Base-by-base conservation (phyloP, 2,888 invertebrate genomes). In the Cyclophora punctaria region DNA sequence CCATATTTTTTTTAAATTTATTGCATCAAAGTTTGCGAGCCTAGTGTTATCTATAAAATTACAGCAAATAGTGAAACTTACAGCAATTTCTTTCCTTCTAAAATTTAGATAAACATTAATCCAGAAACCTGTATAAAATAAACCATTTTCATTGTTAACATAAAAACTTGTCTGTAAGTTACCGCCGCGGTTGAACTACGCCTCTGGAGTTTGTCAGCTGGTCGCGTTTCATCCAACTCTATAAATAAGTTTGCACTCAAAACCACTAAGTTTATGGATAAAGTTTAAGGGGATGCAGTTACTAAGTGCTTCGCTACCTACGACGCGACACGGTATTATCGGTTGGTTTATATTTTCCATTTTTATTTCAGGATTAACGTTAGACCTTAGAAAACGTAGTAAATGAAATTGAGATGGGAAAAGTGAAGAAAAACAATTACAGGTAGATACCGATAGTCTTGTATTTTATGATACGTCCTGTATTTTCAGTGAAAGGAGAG, bases 81-180 rank as follows among this genome's bases (percentile, higher is more conserved):
- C n/a, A n/a, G n/a, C n/a, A n/a, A n/a, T n/a, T n/a, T n/a, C n/a
- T n/a, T n/a, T n/a, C n/a, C n/a, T n/a, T n/a, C n/a, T 20, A 20
- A 20, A 20, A 20, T 2, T 20, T 1, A 1, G 20, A 2, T 20
- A 20, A 20, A 20, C 20, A 20, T 20, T 20, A 20, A 20, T 20
- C 20, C 20, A 40, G 35, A 20, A 33, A 46, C 2, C 20, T 41
- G 20, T 37, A 37, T 5, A 5, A 37, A 37, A 37, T 5, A 37
- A 37, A 37, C 37, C 37, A 37, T 37, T 37, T 37, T 64, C 52
- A 53, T 20, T 64, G 55, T 67, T 63, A 67, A 66, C 62, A 66
- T 59, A 78, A 83, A 78, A 83, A 83, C 81, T 85, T 85, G 80
- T 67, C 66, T 68, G 69, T 63, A 79, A 78, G 80, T 80, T 78